phyloP scores from a whole-genome alignment of 2,797 vertebrate genomes.

The Manis pentadactyla region DNA sequence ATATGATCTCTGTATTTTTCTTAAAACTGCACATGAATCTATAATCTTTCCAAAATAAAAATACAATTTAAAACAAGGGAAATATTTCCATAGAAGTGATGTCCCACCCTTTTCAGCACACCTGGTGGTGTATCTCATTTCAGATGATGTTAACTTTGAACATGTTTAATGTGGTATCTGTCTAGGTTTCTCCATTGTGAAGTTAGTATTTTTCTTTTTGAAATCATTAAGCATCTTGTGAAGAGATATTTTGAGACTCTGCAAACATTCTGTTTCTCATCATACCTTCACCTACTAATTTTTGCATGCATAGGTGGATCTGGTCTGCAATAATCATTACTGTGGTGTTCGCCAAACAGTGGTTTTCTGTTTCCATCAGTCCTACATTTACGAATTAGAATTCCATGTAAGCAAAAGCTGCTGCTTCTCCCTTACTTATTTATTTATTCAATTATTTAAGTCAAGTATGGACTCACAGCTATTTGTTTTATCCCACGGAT shows the following conservation, averaged over 20 bases:
- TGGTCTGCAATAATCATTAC: background rate
- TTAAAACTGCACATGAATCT: background rate
- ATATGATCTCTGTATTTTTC: background rate
- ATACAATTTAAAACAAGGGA: background rate
- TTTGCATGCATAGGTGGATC: background rate
- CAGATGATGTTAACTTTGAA: background rate
- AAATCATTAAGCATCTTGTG: background rate
- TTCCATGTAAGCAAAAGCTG: background rate
- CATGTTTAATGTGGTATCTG: background rate
- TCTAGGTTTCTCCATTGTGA: background rate
- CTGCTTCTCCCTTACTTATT: background rate
- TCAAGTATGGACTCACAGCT: background rate
- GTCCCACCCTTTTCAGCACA: background rate
- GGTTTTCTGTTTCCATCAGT: background rate
- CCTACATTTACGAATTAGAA: background rate
- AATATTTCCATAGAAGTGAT: background rate
- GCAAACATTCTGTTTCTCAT: conserved; percentile 14
- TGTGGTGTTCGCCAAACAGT: background rate
- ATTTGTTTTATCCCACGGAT: background rate
- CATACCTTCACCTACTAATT: background rate
- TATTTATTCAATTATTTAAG: conserved; percentile 2
- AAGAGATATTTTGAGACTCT: background rate
- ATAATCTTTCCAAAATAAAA: background rate
- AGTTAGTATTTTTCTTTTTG: background rate
- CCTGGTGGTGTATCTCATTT: background rate